Evolutionary conservation across 92 coral and sea anemone species (phyloP).

Genomic region (Zoanthus solanderi): DNA sequence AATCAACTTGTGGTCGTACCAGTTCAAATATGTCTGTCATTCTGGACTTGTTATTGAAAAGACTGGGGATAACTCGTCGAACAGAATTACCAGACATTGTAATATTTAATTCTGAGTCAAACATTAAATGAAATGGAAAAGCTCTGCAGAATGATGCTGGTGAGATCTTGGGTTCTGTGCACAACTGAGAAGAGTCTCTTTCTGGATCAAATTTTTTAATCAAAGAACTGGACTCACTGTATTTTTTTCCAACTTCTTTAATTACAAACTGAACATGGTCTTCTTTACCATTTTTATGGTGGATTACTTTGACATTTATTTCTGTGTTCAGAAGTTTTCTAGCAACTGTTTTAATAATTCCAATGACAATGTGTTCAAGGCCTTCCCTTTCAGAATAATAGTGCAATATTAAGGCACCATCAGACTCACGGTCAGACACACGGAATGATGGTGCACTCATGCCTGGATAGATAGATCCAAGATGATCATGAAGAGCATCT

Average conservation of each 20-base stretch:
- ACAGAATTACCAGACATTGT: slow-evolving; percentile 85
- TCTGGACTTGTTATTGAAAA: slow-evolving; percentile 48
- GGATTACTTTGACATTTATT: slow-evolving; percentile 68
- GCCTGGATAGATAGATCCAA: slow-evolving; percentile 84
- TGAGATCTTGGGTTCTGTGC: slow-evolving; percentile 85
- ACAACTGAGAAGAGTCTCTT: slow-evolving; percentile 59
- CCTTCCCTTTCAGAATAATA: slow-evolving; percentile 90
- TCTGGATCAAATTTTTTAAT: slow-evolving; percentile 66
- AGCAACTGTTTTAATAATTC: slow-evolving; percentile 86
- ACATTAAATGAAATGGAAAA: slow-evolving; percentile 91
- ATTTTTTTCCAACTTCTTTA: slow-evolving; percentile 70
- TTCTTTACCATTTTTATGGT: slow-evolving; percentile 61
- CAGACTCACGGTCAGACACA: slow-evolving; percentile 80
- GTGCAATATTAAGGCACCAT: slow-evolving; percentile 89
- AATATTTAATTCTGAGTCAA: slow-evolving; percentile 73
- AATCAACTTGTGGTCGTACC: slow-evolving; percentile 82
- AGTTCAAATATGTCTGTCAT: slow-evolving; percentile 81
- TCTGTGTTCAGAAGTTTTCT: slow-evolving; percentile 89
- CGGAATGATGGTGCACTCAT: slow-evolving; percentile 95
- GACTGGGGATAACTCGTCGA: slow-evolving; percentile 70
- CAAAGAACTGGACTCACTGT: slow-evolving; percentile 47
- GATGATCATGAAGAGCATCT: slow-evolving; percentile 91
- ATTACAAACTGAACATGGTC: slow-evolving; percentile 91
- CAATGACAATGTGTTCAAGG: slow-evolving; percentile 88
- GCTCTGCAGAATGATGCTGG: slow-evolving; percentile 86